These are phyloP conservation scores for Papilio helenus DNA, from an alignment of 1,140 invertebrate species.

Conservation along the genomic window DNA sequence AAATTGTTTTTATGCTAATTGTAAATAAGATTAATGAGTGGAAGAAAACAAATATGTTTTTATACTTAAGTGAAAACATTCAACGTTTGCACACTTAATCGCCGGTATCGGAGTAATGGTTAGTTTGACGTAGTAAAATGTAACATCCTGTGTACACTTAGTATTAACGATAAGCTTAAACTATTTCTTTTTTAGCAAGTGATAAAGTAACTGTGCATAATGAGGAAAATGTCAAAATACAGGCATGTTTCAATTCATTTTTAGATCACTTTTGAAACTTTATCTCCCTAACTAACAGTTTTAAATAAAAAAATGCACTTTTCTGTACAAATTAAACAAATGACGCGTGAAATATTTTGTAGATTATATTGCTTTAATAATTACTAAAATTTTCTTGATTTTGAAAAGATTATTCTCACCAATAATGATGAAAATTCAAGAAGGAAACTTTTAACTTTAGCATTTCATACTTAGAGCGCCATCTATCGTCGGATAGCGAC, in stretches of 20 bases:
- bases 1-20: constrained; percentile 36
- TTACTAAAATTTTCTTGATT: not conserved
- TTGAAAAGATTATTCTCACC: not conserved
- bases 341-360: no score
- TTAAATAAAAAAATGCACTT: not conserved
- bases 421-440: not conserved
- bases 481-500: constrained; percentile 66
- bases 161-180: not conserved
- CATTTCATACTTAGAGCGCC: constrained; percentile 48
- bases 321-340: no score
- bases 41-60: constrained; percentile 39
- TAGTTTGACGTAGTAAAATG: not conserved
- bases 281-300: not conserved
- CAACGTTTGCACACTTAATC: constrained; percentile 1
- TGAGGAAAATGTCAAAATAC: not conserved
- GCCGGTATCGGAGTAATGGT: not conserved
- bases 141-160: not conserved
- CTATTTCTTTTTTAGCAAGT: not conserved
- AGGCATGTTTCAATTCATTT: not conserved
- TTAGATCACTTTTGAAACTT: not conserved
- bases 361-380: not conserved
- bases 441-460: not conserved
- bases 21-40: constrained; percentile 26
- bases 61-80: constrained; percentile 44
- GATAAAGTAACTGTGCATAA: not conserved